A percentile compares a stretch with the other conserved stretches of the same genome.
phyloP scores from a whole-genome alignment of 1,140 invertebrate species.

The Drosophila nikananu region DNA sequence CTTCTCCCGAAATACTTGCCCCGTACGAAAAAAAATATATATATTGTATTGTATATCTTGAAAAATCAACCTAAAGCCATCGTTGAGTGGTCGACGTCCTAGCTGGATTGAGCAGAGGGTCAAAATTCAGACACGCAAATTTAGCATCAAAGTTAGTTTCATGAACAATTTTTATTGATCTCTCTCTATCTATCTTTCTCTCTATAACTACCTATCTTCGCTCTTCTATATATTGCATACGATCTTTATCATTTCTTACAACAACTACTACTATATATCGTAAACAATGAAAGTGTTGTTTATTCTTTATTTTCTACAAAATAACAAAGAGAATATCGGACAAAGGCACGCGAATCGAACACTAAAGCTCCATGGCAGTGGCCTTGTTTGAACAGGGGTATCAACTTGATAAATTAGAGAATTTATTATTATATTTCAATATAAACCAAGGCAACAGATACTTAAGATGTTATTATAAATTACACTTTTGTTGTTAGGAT shows the following conservation, averaged over 20 bases:
- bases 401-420: not conserved
- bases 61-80: slow-evolving; percentile 83
- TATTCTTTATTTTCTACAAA: slow-evolving; percentile 13
- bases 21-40: slow-evolving; percentile 43
- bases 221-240: slow-evolving; percentile 76
- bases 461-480: too few species aligned
- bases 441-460: too few species aligned
- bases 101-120: slow-evolving; percentile 85
- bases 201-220: slow-evolving; percentile 64
- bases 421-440: not conserved
- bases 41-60: slow-evolving; percentile 63
- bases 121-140: slow-evolving; percentile 85
- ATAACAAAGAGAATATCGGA: slow-evolving; percentile 35
- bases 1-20: slow-evolving; percentile 53
- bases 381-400: not conserved
- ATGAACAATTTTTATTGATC: slow-evolving; percentile 80
- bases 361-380: slow-evolving; percentile 23
- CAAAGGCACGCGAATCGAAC: slow-evolving; percentile 31
- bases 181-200: slow-evolving; percentile 69
- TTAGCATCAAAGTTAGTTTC: slow-evolving; percentile 86
- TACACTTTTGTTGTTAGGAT: not conserved
- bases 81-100: slow-evolving; percentile 85
- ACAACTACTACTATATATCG: slow-evolving; percentile 38
- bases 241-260: slow-evolving; percentile 58
- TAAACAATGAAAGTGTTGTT: slow-evolving; percentile 38